phyloP scores from a whole-genome alignment of 2,797 vertebrate species.

The Mergus octosetaceus region DNA sequence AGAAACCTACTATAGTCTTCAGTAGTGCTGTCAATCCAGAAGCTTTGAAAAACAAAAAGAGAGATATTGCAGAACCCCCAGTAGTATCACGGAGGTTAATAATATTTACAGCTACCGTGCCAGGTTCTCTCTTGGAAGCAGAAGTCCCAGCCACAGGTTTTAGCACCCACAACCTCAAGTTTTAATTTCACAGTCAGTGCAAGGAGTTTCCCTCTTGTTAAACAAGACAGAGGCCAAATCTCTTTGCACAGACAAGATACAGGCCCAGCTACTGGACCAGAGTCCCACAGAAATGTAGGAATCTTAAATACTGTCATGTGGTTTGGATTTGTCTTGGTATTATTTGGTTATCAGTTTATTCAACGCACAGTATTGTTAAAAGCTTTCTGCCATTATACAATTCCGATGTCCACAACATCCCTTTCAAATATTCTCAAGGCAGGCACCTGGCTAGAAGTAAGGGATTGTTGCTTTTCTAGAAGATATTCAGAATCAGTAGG shows the following conservation, averaged over 20 bases:
- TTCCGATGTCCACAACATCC: neutral
- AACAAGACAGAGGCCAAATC: neutral
- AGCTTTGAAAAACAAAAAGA: neutral
- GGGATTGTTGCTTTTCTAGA: neutral
- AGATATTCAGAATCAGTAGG: neutral
- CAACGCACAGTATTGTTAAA: neutral
- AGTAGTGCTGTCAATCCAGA: neutral
- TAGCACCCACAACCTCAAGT: neutral
- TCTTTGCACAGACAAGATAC: neutral
- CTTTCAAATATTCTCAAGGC: neutral
- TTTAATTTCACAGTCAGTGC: neutral
- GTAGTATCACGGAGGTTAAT: neutral
- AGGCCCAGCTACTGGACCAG: neutral
- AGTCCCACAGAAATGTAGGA: neutral
- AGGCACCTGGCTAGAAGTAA: neutral
- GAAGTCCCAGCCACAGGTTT: neutral
- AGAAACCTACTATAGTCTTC: neutral
- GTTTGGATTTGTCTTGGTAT: neutral
- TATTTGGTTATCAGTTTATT: neutral
- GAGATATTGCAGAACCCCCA: neutral
- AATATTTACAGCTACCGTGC: neutral
- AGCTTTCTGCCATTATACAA: neutral
- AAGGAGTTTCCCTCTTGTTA: neutral
- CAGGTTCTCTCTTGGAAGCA: neutral
- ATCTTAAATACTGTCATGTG: neutral